These are phyloP conservation scores for Eonycteris spelaea DNA, from an alignment of 2,113 vertebrate genomes.

Conservation along the genomic window DNA sequence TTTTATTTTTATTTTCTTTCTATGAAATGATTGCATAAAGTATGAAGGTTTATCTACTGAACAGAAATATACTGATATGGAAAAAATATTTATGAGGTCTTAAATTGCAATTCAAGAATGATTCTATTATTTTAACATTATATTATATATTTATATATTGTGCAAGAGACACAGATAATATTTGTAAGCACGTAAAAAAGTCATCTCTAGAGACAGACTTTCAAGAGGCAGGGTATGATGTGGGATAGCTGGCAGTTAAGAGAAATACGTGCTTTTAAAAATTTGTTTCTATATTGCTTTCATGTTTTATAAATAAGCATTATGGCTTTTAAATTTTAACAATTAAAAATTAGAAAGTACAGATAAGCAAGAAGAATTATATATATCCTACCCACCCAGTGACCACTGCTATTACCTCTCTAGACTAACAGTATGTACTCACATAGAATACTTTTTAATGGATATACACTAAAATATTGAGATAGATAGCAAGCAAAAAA, in stretches of 20 bases:
- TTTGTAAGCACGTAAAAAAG: neutral
- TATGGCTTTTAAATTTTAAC: neutral
- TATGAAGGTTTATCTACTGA: neutral
- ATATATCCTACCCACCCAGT: neutral
- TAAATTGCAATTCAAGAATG: neutral
- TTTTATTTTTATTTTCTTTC: constrained; percentile 31
- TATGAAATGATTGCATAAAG: neutral
- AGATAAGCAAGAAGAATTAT: neutral
- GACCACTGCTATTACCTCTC: neutral
- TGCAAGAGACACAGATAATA: neutral
- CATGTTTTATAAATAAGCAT: neutral
- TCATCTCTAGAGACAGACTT: neutral
- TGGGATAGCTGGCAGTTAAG: neutral
- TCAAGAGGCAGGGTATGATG: neutral
- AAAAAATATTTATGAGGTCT: neutral
- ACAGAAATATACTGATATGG: neutral
- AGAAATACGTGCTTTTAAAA: neutral
- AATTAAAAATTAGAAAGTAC: neutral
- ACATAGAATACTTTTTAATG: neutral
- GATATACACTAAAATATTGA: neutral
- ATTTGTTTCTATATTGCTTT: neutral
- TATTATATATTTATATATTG: neutral
- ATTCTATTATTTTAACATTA: neutral
- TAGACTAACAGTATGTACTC: neutral
- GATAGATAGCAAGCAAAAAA: neutral